Base-by-base conservation (phyloP, 92 coral and sea anemone species). In the Isaurus tuberculatus region DNA sequence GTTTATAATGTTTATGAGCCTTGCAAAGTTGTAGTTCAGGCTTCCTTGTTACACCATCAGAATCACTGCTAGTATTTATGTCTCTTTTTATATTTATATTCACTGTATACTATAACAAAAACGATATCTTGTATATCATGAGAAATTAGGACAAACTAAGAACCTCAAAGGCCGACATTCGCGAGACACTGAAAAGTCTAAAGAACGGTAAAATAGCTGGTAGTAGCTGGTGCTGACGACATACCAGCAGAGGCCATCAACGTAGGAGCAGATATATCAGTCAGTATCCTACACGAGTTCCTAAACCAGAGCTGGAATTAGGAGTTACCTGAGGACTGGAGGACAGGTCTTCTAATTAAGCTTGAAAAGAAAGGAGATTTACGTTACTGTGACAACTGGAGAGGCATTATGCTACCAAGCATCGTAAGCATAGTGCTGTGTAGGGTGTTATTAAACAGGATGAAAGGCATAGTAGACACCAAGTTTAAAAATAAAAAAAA, bases 301-400 rank as follows among this genome's bases (percentile, higher is more conserved):
- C 61, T 51, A 51, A 51, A 5, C 61, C 8, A 51, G 2, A n/a
- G 4, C 61, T 51, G 61, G 61, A 51, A 51, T 51, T 5, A 51
- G 61, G 61, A 51, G 16, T n/a, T 51, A 51, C 61, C 61, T n/a
- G 61, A 51, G 61, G 61, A 51, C 61, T 51, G 61, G 61, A 51
- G 2, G 61, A 51, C 61, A 51, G 61, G 5, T 51, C 23, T 14
- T 5, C 61, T 51, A 16, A n/a, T 51, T 51, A 51, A 51, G 16
- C 61, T 51, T 2, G 16, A 5, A 51, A 51, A 51, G 16, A 5
- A 51, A 51, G 11, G 61, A n/a, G 61, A 51, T 51, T 51, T 51
- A 51, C 4, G 23, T n/a, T 51, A 51, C 61, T 4, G 5, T 51
- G 61, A 51, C 61, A 51, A 51, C 61, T 51, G 61, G 61, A 51